Evolutionary conservation across 2,113 vertebrate genomes (phyloP).

Genomic region (Corythaeola cristata): DNA sequence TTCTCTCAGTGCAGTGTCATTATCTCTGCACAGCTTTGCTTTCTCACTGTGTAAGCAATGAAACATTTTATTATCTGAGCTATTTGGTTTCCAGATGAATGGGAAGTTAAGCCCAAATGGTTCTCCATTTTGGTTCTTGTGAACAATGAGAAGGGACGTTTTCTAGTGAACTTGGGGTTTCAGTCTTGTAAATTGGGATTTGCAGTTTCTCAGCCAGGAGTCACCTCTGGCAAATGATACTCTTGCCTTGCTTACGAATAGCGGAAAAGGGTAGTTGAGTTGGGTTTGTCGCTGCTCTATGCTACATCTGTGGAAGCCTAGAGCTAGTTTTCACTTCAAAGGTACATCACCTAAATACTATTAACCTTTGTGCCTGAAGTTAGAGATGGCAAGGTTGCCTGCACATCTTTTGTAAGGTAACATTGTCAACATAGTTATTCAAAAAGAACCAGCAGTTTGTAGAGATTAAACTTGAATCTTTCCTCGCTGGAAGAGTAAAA

Average conservation of each 20-base stretch:
- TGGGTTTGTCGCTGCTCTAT: neutral
- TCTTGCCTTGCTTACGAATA: neutral
- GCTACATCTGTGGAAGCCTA: neutral
- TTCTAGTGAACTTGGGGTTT: neutral
- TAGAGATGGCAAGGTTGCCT: neutral
- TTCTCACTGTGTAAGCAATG: neutral
- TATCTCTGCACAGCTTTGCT: fast-evolving
- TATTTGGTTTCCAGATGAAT: neutral
- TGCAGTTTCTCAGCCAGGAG: neutral
- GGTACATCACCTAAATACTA: neutral
- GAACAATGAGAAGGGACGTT: neutral
- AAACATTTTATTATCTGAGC: neutral
- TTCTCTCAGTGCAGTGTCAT: fast-evolving
- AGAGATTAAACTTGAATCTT: neutral
- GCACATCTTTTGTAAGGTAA: neutral
- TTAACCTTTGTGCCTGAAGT: neutral
- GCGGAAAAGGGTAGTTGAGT: neutral
- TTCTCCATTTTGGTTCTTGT: neutral
- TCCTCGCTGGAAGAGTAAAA: neutral
- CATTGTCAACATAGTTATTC: neutral
- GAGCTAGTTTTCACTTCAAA: neutral
- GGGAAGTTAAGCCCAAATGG: neutral
- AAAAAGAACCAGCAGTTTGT: neutral
- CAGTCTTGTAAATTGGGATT: neutral
- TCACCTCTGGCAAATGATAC: neutral